Evolutionary conservation across 2,888 invertebrate species (phyloP).

Genomic region (Chymomyza fuscimana): DNA sequence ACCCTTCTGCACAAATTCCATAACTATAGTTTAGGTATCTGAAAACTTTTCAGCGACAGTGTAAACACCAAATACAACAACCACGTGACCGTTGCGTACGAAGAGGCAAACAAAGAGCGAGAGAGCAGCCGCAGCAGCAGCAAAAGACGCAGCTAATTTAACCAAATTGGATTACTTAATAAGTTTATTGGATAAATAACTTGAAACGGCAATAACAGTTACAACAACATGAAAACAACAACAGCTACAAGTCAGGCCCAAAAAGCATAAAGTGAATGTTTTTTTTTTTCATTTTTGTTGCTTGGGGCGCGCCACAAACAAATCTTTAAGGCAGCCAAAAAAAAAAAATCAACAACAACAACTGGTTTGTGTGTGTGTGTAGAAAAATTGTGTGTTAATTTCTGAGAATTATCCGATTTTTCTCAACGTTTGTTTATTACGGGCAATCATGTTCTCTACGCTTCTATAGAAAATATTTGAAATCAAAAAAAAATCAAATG

Average conservation of each 20-base stretch:
- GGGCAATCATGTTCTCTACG: conserved; percentile 34
- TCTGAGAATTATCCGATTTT: conserved; percentile 71
- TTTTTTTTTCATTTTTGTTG: conserved; percentile 23
- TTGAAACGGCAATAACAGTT: conserved; percentile 31
- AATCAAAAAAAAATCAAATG: conserved; percentile 44
- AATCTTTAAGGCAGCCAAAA: conserved; percentile 68
- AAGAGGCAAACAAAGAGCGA: conserved; percentile 36
- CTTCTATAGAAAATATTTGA: conserved; percentile 62
- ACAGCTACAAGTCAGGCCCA: conserved; percentile 44
- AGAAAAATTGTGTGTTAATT: conserved; percentile 74
- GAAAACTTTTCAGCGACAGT: background rate
- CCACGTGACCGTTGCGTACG: conserved; percentile 28
- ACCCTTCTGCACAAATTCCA: too few relatives aligned
- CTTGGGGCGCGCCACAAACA: conserved; percentile 64
- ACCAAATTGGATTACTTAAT: conserved; percentile 78
- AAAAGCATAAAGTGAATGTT: conserved; percentile 56
- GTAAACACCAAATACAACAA: conserved; percentile 24
- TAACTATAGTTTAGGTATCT: too few relatives aligned
- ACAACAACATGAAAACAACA: conserved; percentile 31
- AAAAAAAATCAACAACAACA: conserved; percentile 3
- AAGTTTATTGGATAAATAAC: conserved; percentile 75
- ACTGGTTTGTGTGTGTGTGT: conserved; percentile 14
- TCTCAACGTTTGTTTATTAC: conserved; percentile 21
- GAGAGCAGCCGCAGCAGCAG: background rate
- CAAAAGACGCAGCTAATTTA: conserved; percentile 71